These are phyloP conservation scores for Cervus canadensis DNA, from an alignment of 2,113 vertebrate species.

Conservation along the genomic window DNA sequence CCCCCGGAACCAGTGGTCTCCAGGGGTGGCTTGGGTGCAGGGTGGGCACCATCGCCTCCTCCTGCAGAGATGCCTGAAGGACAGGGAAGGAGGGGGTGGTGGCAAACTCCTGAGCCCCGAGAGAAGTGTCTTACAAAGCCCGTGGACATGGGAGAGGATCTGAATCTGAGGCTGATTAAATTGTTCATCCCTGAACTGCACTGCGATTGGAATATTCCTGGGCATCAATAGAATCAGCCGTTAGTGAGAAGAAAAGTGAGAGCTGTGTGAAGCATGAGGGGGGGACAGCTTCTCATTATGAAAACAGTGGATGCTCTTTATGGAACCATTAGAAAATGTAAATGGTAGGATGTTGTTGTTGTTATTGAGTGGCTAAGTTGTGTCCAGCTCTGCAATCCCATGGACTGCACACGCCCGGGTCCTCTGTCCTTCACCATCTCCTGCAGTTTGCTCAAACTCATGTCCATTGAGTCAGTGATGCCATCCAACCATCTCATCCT, in stretches of 20 bases:
- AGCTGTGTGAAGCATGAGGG: background rate
- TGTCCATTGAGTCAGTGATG: background rate
- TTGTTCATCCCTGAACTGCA: background rate
- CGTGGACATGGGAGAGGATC: background rate
- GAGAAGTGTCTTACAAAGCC: background rate
- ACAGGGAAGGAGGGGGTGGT: background rate
- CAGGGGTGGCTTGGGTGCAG: background rate
- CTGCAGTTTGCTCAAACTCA: background rate
- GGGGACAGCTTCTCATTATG: background rate
- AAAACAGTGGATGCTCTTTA: background rate
- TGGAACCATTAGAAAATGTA: background rate
- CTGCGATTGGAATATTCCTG: background rate
- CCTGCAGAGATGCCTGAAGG: background rate
- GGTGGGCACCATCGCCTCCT: background rate
- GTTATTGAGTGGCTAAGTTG: background rate
- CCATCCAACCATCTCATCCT: background rate
- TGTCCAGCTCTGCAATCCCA: background rate
- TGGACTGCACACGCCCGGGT: background rate
- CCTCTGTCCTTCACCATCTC: background rate
- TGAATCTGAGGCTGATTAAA: background rate
- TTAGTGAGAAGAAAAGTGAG: background rate
- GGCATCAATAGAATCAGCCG: background rate
- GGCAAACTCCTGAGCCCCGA: fast-evolving
- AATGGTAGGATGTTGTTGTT: background rate
- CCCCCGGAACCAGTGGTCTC: background rate